Percentiles rank a stretch among this genome's conserved stretches.
Evolutionary conservation across 2,113 vertebrate species (phyloP).

Genomic region (Leptobrachium leishanense): DNA sequence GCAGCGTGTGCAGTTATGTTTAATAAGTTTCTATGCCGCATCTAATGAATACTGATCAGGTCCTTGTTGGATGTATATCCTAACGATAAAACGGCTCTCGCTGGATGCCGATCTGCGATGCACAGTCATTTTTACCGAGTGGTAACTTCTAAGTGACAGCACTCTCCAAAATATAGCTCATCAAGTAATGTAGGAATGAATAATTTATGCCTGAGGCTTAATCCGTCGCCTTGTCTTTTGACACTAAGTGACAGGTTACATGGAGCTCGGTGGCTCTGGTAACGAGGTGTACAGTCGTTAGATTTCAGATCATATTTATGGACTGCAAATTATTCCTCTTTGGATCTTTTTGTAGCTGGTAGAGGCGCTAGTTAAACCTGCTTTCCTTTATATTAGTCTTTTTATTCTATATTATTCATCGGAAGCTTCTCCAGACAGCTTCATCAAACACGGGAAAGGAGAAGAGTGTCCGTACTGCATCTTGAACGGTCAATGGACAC

Average conservation of each 20-base stretch:
- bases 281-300: background rate
- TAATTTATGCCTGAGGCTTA: background rate
- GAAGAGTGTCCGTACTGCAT: too few species aligned
- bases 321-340: background rate
- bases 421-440: too few species aligned
- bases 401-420: too few species aligned
- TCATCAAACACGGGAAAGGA: too few species aligned
- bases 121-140: background rate
- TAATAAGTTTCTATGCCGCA: slow-evolving; percentile 1
- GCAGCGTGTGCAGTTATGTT: slow-evolving; percentile 1
- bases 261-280: background rate
- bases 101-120: background rate
- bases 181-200: background rate
- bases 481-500: too few species aligned
- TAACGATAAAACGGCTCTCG: slow-evolving; percentile 3
- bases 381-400: too few species aligned
- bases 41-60: slow-evolving; percentile 28
- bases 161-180: background rate
- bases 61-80: slow-evolving; percentile 17
- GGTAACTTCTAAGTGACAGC: background rate
- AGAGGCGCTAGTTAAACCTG: too few species aligned
- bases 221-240: background rate
- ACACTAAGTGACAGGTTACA: background rate
- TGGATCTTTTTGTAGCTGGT: background rate
- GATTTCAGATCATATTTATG: background rate